phyloP scores from a whole-genome alignment of 2,888 invertebrate genomes.

The Ecliptopera silaceata region DNA sequence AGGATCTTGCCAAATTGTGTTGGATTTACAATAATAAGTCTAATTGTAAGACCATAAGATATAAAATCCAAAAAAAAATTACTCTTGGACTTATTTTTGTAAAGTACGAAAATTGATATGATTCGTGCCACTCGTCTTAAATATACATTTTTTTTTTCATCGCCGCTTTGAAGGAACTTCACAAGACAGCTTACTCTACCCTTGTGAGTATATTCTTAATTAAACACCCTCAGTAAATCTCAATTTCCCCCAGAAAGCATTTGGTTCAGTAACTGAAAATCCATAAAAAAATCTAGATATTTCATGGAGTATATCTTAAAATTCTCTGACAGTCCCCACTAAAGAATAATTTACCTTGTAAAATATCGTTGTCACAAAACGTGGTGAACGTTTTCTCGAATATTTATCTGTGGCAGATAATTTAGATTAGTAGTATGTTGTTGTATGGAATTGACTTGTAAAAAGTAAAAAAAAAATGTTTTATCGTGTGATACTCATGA shows the following conservation, averaged over 20 bases:
- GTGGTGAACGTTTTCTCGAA: constrained; percentile 2
- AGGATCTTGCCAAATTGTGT: constrained; percentile 71
- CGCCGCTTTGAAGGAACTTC: constrained; percentile 82
- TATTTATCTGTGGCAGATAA: constrained; percentile 6
- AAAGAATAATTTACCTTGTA: not conserved
- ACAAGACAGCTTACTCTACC: constrained; percentile 84
- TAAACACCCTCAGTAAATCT: no score
- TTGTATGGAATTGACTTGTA: constrained; percentile 47
- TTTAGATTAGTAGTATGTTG: not conserved
- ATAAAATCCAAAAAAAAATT: constrained; percentile 39
- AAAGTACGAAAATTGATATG: constrained; percentile 32
- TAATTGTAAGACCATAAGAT: constrained; percentile 35
- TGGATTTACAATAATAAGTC: constrained; percentile 39
- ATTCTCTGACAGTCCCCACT: not conserved
- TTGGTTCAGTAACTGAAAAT: no score
- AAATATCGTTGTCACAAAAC: constrained; percentile 13
- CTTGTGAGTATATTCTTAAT: constrained; percentile 81
- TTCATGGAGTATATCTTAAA: not conserved
- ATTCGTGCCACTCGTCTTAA: constrained; percentile 33
- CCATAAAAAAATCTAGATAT: no score
- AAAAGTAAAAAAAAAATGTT: constrained; percentile 39
- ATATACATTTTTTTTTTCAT: constrained; percentile 49
- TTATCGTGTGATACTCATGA: constrained; percentile 60
- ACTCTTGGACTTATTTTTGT: constrained; percentile 43
- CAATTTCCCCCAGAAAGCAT: no score